phyloP scores from a whole-genome alignment of 2,113 vertebrate genomes.

The Agapornis roseicollis region DNA sequence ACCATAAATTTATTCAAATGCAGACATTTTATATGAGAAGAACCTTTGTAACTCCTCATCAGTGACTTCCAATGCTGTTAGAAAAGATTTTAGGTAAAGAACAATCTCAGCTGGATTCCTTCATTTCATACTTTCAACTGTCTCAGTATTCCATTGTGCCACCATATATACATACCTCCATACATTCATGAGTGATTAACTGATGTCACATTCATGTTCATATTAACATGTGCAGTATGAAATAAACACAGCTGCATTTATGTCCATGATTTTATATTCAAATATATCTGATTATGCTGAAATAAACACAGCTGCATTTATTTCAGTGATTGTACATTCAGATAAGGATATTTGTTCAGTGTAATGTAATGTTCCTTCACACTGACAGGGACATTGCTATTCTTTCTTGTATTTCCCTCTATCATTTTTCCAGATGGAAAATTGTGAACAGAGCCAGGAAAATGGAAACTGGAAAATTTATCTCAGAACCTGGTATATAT shows the following conservation, averaged over 20 bases:
- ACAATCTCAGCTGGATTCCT: not conserved
- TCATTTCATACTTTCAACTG: not conserved
- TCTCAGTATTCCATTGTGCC: not conserved
- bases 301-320: slow-evolving; percentile 72
- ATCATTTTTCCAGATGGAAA: slow-evolving; percentile 64
- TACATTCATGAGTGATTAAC: not conserved
- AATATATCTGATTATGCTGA: slow-evolving; percentile 67
- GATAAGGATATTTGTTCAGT: slow-evolving; percentile 58
- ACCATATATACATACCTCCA: not conserved
- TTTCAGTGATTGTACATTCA: slow-evolving; percentile 65
- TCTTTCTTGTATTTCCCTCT: slow-evolving; percentile 48
- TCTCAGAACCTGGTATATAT: not conserved
- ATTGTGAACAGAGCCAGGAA: slow-evolving; percentile 23
- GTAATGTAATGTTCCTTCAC: slow-evolving; percentile 58
- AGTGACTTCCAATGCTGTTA: not conserved
- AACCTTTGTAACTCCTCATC: not conserved
- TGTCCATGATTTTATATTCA: slow-evolving; percentile 64
- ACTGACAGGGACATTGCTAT: slow-evolving; percentile 56
- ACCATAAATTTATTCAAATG: not conserved
- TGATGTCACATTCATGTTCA: slow-evolving; percentile 43
- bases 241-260: slow-evolving; percentile 68
- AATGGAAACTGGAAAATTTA: slow-evolving; percentile 23
- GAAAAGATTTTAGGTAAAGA: not conserved
- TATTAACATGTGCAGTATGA: slow-evolving; percentile 52
- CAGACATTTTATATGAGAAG: not conserved